phyloP scores from a whole-genome alignment of 2,888 invertebrate species.

The Molanna angustata region DNA sequence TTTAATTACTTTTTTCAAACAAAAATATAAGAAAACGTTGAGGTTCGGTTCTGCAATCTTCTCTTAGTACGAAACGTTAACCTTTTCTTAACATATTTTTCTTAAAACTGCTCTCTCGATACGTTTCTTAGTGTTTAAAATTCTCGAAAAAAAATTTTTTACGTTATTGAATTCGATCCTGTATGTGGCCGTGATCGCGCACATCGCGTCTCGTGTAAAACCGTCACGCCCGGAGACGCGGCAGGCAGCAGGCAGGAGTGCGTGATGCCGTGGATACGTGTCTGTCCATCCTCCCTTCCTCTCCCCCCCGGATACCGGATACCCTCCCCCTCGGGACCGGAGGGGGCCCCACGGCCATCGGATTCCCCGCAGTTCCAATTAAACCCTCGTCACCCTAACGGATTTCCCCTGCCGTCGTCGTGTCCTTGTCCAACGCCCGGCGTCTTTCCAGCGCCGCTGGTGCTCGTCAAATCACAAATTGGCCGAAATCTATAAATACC shows the following conservation, averaged over 20 bases:
- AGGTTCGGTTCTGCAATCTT: no score
- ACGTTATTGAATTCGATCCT: no score
- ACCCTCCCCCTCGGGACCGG: no score
- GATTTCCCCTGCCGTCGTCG: background rate
- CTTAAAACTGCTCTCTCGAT: no score
- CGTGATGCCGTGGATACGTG: constrained; percentile 13
- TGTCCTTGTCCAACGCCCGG: background rate
- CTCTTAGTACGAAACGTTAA: no score
- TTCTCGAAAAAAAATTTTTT: no score
- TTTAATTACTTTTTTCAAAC: no score
- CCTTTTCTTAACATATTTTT: no score
- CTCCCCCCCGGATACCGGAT: background rate
- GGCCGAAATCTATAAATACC: background rate
- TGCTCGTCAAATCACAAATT: background rate
- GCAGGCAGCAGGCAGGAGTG: background rate
- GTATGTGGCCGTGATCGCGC: no score
- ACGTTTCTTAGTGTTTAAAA: no score
- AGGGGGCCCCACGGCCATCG: constrained; percentile 3
- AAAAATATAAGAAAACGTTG: no score
- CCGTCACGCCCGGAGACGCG: background rate
- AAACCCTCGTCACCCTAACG: constrained; percentile 13
- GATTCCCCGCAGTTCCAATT: constrained; percentile 6
- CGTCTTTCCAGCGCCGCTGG: background rate
- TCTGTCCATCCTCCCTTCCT: constrained; percentile 5
- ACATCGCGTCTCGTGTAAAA: background rate